Conservation (phyloP, 2,888 invertebrate species). For the Ceratothoa steindachneri region DNA sequence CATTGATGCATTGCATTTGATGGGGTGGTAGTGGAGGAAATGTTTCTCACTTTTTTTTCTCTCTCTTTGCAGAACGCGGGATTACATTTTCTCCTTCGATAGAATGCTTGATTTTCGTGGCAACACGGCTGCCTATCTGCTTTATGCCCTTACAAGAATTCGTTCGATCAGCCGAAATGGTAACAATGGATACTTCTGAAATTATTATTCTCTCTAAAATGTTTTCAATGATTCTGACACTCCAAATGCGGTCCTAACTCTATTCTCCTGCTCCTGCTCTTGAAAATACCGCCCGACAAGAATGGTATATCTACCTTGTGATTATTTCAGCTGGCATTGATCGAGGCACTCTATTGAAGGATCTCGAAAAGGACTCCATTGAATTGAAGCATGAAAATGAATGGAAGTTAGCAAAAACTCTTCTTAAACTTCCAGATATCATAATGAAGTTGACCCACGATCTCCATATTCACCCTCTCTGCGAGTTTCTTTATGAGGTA, state of each 20-base stretch:
- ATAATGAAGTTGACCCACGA: constrained; percentile 76
- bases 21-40: too few species aligned
- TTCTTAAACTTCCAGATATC: constrained; percentile 82
- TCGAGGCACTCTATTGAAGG: constrained; percentile 61
- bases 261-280: background rate
- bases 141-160: constrained; percentile 92
- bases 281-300: background rate
- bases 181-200: too few species aligned
- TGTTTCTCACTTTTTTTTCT: too few species aligned
- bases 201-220: constrained; percentile 56
- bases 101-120: constrained; percentile 97
- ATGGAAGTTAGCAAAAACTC: constrained; percentile 73
- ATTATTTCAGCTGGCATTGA: constrained; percentile 56
- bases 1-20: too few species aligned
- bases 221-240: background rate
- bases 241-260: background rate
- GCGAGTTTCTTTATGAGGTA: constrained; percentile 87
- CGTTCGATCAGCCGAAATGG: constrained; percentile 80
- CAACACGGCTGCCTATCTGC: constrained; percentile 94
- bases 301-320: too few species aligned
- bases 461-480: constrained; percentile 76
- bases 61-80: constrained; percentile 34
- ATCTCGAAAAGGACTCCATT: constrained; percentile 61
- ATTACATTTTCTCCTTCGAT: constrained; percentile 49
- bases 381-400: constrained; percentile 84